Conservation (phyloP, 2,797 vertebrate species). For the Smutsia gigantea region DNA sequence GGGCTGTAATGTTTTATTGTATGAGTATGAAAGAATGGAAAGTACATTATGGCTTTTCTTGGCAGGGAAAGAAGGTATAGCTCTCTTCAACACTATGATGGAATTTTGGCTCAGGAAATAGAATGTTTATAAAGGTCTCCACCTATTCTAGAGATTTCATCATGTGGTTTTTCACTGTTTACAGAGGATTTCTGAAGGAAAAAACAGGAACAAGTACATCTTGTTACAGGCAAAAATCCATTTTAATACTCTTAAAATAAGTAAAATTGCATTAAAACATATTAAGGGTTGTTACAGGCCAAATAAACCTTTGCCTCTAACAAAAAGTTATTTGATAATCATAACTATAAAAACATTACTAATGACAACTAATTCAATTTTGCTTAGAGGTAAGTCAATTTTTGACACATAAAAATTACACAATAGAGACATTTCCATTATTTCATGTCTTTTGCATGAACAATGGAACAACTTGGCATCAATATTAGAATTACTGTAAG, state of each 20-base stretch:
- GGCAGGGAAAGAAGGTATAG: not conserved
- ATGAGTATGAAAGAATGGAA: slow-evolving; percentile 77
- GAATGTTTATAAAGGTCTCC: slow-evolving; percentile 74
- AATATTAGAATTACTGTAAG: slow-evolving; percentile 73
- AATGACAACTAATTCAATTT: slow-evolving; percentile 67
- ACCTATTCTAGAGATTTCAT: slow-evolving; percentile 72
- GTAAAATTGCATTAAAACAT: slow-evolving; percentile 56
- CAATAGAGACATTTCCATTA: slow-evolving; percentile 66
- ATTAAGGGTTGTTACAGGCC: slow-evolving; percentile 44
- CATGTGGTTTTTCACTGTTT: slow-evolving; percentile 67
- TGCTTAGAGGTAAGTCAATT: slow-evolving; percentile 67
- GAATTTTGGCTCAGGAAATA: slow-evolving; percentile 78
- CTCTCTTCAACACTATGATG: slow-evolving; percentile 14
- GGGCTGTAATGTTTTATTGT: slow-evolving; percentile 63
- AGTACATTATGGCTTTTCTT: not conserved
- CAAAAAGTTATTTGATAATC: slow-evolving; percentile 79
- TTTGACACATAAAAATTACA: slow-evolving; percentile 70
- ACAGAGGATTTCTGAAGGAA: slow-evolving; percentile 56
- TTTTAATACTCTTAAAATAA: slow-evolving; percentile 69
- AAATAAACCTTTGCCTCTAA: slow-evolving; percentile 65
- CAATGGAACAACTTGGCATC: slow-evolving; percentile 68
- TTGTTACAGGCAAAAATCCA: slow-evolving; percentile 64
- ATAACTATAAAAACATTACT: slow-evolving; percentile 78
- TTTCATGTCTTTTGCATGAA: slow-evolving; percentile 65
- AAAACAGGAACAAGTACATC: slow-evolving; percentile 66